These are phyloP conservation scores for Naja naja DNA, from an alignment of 2,113 vertebrate genomes.

Conservation along the genomic window DNA sequence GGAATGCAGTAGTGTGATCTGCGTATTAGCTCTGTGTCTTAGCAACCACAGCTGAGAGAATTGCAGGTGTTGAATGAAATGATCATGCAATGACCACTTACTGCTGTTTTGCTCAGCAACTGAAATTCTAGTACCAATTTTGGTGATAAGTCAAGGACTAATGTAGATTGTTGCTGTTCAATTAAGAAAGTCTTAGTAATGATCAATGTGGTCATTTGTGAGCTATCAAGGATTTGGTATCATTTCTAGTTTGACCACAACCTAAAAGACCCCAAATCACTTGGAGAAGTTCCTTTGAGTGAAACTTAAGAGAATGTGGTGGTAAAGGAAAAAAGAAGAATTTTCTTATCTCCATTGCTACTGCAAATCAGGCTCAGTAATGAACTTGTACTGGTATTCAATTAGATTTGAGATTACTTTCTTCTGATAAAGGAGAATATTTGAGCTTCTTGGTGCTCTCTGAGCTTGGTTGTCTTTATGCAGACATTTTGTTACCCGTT, in stretches of 20 bases:
- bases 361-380: not conserved
- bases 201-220: not conserved
- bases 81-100: no score
- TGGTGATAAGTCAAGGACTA: not conserved
- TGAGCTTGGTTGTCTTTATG: not conserved
- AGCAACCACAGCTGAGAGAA: no score
- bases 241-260: not conserved
- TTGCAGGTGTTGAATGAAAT: no score
- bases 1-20: not conserved
- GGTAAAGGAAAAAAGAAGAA: not conserved
- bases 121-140: no score
- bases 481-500: not conserved
- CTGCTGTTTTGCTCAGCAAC: no score
- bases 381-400: not conserved
- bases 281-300: not conserved
- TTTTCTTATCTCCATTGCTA: not conserved
- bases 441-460: not conserved
- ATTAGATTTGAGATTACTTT: not conserved
- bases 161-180: not conserved
- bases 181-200: not conserved
- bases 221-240: not conserved
- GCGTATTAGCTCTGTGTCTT: not conserved
- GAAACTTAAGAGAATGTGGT: not conserved
- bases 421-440: not conserved
- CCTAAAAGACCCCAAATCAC: not conserved